Conservation (phyloP, 2,888 invertebrate species). For the Homarus gammarus region DNA sequence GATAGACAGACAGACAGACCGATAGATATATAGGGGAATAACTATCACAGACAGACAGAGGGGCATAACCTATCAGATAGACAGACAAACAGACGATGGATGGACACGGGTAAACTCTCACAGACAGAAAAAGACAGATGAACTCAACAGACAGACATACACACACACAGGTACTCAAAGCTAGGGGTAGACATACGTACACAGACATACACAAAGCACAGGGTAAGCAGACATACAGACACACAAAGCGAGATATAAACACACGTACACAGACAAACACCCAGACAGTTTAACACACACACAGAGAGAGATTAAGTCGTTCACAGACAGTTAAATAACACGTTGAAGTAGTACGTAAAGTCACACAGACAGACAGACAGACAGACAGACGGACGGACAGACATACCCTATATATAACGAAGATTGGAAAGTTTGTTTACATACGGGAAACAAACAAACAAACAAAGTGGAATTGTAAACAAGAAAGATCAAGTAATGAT, state of each 20-base stretch:
- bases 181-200: background rate
- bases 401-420: no score
- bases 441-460: no score
- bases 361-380: conserved; percentile 14
- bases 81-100: background rate
- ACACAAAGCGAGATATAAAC: background rate
- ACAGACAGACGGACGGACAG: background rate
- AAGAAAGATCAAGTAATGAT: no score
- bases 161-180: conserved; percentile 19
- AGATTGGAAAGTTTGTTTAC: no score
- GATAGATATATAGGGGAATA: no score
- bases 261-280: background rate
- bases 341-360: no score
- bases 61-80: no score
- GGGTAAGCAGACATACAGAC: background rate
- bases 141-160: background rate
- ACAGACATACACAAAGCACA: conserved; percentile 4
- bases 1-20: background rate
- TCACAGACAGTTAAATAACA: no score
- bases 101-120: background rate
- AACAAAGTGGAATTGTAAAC: no score
- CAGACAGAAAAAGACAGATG: background rate
- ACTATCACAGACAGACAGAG: no score
- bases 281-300: background rate
- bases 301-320: background rate